These are phyloP conservation scores for Lymantria monacha DNA, from an alignment of 2,888 invertebrate genomes.

Conservation along the genomic window DNA sequence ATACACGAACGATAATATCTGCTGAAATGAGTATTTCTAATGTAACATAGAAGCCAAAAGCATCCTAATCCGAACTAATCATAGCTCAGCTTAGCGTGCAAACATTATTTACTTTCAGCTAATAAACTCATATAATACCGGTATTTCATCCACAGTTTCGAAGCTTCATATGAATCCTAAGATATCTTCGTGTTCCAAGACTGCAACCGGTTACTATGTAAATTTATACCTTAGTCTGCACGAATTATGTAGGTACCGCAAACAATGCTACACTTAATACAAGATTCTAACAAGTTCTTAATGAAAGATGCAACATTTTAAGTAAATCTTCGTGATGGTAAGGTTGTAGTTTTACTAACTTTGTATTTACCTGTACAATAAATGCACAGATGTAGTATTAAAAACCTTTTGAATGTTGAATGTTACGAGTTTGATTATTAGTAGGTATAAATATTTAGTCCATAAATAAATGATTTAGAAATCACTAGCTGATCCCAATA, in stretches of 20 bases:
- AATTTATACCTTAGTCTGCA: constrained; percentile 46
- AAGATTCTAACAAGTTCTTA: constrained; percentile 28
- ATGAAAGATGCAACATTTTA: constrained; percentile 31
- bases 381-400: too few species aligned
- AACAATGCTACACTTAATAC: constrained; percentile 37
- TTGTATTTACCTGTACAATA: background rate
- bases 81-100: constrained; percentile 20
- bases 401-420: too few species aligned
- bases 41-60: constrained; percentile 11
- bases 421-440: too few species aligned
- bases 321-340: background rate
- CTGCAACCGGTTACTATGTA: constrained; percentile 44
- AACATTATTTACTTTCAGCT: constrained; percentile 33
- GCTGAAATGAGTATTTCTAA: background rate
- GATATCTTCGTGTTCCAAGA: constrained; percentile 24
- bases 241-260: constrained; percentile 41
- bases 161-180: constrained; percentile 23
- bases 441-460: too few species aligned
- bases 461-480: too few species aligned
- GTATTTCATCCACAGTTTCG: constrained; percentile 28
- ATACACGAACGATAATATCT: too few species aligned
- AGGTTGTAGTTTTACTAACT: background rate
- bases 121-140: constrained; percentile 29
- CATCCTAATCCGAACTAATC: constrained; percentile 24
- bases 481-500: too few species aligned